These are phyloP conservation scores for Sarcophaga carnaria DNA, from an alignment of 2,888 invertebrate genomes.

Conservation along the genomic window DNA sequence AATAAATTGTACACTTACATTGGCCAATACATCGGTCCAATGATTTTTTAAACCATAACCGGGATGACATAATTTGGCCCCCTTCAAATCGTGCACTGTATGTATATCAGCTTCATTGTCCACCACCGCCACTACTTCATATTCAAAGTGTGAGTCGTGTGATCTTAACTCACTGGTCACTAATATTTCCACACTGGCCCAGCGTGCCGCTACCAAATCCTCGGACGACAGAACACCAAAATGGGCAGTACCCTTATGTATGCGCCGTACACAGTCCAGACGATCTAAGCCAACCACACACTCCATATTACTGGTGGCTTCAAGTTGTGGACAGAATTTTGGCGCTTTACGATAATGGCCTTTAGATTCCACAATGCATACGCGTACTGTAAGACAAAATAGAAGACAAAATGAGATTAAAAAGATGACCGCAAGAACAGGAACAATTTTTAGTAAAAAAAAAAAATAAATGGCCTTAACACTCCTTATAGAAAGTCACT, in stretches of 20 bases:
- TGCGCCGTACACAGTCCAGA: constrained; percentile 90
- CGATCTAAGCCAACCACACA: constrained; percentile 90
- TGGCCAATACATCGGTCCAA: constrained; percentile 89
- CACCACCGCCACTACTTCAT: constrained; percentile 87
- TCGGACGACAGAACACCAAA: constrained; percentile 92
- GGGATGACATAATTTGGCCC: constrained; percentile 91
- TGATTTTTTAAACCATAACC: constrained; percentile 88
- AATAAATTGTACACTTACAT: constrained; percentile 83
- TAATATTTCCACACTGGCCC: constrained; percentile 86
- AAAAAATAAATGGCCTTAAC: neutral
- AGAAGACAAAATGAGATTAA: constrained; percentile 9
- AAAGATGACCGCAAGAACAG: neutral
- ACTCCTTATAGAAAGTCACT: too few species aligned
- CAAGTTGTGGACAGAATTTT: constrained; percentile 86
- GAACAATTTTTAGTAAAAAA: neutral
- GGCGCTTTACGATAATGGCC: constrained; percentile 85
- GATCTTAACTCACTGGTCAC: constrained; percentile 87
- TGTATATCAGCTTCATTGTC: constrained; percentile 84
- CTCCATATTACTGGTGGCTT: constrained; percentile 85
- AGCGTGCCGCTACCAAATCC: constrained; percentile 89
- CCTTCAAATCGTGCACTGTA: constrained; percentile 85
- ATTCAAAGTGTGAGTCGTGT: constrained; percentile 83
- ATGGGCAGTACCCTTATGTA: constrained; percentile 90
- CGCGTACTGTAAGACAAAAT: constrained; percentile 83
- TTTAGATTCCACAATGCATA: constrained; percentile 88